phyloP scores from a whole-genome alignment of 2,888 invertebrate species.

The Mimas tiliae region DNA sequence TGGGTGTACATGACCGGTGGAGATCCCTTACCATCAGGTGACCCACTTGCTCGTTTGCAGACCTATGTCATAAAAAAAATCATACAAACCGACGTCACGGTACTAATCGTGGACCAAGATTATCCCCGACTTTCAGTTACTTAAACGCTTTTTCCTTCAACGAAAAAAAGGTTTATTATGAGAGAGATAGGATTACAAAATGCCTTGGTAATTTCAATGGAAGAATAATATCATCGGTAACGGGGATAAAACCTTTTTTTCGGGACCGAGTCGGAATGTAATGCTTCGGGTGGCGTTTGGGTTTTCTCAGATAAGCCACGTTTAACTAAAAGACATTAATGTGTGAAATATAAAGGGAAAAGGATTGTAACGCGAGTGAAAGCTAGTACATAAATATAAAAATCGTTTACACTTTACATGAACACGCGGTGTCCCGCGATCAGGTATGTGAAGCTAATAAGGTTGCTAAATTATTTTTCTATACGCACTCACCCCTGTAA shows the following conservation, averaged over 20 bases:
- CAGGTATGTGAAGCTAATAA: too few relatives aligned
- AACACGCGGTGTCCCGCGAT: too few relatives aligned
- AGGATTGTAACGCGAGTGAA: too few relatives aligned
- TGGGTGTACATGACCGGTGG: too few relatives aligned
- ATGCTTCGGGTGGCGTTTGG: conserved; percentile 8
- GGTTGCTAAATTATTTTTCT: too few relatives aligned
- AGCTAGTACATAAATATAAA: too few relatives aligned
- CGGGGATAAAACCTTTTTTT: conserved; percentile 14
- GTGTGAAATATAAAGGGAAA: neutral
- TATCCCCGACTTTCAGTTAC: conserved; percentile 9
- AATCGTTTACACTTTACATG: too few relatives aligned
- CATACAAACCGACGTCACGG: neutral
- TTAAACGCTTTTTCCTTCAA: neutral
- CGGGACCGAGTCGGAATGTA: conserved; percentile 11
- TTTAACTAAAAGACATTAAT: conserved; percentile 2
- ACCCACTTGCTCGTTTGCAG: too few relatives aligned
- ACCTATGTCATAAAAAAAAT: too few relatives aligned
- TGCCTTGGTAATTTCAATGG: conserved; percentile 15
- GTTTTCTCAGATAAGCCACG: neutral
- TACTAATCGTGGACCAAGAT: neutral
- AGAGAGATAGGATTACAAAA: conserved; percentile 21
- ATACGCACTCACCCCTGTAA: too few relatives aligned
- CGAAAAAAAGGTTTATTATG: conserved; percentile 15
- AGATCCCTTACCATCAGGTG: too few relatives aligned
- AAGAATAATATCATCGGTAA: conserved; percentile 17